phyloP scores from a whole-genome alignment of 2,888 invertebrate species.

The Sarcophaga subvicina region DNA sequence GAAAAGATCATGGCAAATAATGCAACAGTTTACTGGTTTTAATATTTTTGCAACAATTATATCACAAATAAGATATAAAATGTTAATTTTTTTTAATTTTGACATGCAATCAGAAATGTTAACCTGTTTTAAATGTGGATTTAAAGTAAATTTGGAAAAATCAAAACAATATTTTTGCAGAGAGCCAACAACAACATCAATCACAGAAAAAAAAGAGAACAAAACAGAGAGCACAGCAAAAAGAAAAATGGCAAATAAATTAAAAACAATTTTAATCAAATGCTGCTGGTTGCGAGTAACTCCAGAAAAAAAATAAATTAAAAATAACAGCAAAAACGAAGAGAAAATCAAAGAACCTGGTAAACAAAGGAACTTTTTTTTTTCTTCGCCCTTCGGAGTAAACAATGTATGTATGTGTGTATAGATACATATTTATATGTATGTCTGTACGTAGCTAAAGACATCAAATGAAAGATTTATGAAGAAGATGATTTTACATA shows the following conservation, averaged over 20 bases:
- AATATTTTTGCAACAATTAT: neutral
- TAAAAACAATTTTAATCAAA: constrained; percentile 51
- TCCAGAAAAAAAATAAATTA: constrained; percentile 11
- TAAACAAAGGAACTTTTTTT: no score
- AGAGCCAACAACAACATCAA: neutral
- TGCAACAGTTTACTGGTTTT: no score
- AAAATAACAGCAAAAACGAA: constrained; percentile 7
- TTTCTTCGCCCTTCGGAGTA: neutral
- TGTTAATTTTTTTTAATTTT: no score
- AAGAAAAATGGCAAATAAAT: constrained; percentile 17
- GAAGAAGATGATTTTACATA: constrained; percentile 62
- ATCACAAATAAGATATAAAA: neutral
- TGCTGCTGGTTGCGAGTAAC: constrained; percentile 37
- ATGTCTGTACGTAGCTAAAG: neutral
- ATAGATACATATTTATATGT: no score
- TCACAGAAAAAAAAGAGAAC: constrained; percentile 19
- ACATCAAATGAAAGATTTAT: constrained; percentile 67
- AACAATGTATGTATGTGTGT: no score
- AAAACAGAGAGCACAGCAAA: neutral
- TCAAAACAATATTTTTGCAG: constrained; percentile 26
- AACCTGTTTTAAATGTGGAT: no score
- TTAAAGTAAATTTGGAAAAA: neutral
- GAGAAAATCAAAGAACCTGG: constrained; percentile 52
- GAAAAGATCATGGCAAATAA: neutral
- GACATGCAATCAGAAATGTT: no score